These are phyloP conservation scores for Nematostella vectensis DNA, from an alignment of 92 coral and sea anemone species.

Conservation along the genomic window DNA sequence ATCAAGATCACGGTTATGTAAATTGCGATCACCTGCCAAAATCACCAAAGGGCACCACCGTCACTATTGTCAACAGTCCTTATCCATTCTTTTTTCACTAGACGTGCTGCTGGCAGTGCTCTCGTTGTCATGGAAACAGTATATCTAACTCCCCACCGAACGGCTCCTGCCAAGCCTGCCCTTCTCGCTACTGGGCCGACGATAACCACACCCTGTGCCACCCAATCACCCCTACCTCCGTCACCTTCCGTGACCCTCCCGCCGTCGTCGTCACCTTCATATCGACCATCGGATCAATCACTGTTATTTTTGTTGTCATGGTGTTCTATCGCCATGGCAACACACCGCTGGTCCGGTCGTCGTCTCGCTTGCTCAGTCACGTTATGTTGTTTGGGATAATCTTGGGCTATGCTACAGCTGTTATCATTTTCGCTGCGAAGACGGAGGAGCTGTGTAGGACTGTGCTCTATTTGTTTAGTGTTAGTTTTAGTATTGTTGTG, in stretches of 20 bases:
- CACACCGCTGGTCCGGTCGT: slow-evolving; percentile 74
- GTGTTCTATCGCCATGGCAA: slow-evolving; percentile 55
- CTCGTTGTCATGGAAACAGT: slow-evolving; percentile 57
- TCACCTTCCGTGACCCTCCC: slow-evolving; percentile 47
- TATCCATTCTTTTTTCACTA: background rate
- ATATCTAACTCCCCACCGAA: slow-evolving; percentile 67
- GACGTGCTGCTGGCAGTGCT: slow-evolving; percentile 86
- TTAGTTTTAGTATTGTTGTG: slow-evolving; percentile 63
- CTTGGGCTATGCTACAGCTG: slow-evolving; percentile 60
- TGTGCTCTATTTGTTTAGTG: slow-evolving; percentile 54
- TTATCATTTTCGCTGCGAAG: slow-evolving; percentile 50
- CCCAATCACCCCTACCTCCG: slow-evolving; percentile 54
- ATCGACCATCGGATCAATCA: slow-evolving; percentile 36
- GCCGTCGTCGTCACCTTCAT: slow-evolving; percentile 56
- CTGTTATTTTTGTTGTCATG: slow-evolving; percentile 34
- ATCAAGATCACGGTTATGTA: too few relatives aligned
- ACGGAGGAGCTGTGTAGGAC: slow-evolving; percentile 53
- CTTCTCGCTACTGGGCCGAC: slow-evolving; percentile 63
- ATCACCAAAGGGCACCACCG: too few relatives aligned
- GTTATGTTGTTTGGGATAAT: slow-evolving; percentile 70
- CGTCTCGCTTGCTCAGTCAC: slow-evolving; percentile 56
- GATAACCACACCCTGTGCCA: slow-evolving; percentile 63
- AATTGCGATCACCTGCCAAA: too few relatives aligned
- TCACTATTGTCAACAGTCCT: too few relatives aligned
- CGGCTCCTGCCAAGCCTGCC: slow-evolving; percentile 48